Evolutionary conservation across 2,113 vertebrate genomes (phyloP), one percentile per base, ranked within the genome.

Genomic region (Uria lomvia): DNA sequence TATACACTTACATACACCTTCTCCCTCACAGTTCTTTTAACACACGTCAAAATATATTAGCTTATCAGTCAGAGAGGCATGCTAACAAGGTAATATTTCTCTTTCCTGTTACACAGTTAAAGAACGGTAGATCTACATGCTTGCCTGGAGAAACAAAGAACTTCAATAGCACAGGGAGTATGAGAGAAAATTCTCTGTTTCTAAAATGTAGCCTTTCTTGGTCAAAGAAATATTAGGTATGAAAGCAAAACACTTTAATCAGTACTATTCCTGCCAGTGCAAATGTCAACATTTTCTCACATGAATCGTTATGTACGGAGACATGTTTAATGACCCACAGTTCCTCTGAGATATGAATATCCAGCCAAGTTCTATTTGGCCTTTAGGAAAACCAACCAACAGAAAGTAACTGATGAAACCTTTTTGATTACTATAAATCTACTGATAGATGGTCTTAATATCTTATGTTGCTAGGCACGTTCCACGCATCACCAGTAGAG

Each of bases 271-370:
- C 15, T 82, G 19, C 22, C 24, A 75, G 30, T 50, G 49, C 15
- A 92, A 92, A 94, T 81, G 60, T 58, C 80, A 92, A 29, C 29
- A 32, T 90, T 90, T 96, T 91, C n/a, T 92, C 42, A 50, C 70
- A 76, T 42, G 40, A 82, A 91, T 82, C 0, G 3, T 86, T 86
- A 43, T 23, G 23, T 79, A 68, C 11, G n/a, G 52, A 87, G 83
- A 63, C n/a, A 45, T 40, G 9, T 53, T 90, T 88, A 96, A 68
- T 75, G 72, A 66, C 40, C 26, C 60, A 49, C 7, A n/a, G 20
- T 72, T 88, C 77, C 34, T 47, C 58, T 87, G 70, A 95, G 63
- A 66, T 72, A 59, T 40, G 45, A 91, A 68, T 91, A 92, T 65
- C 59, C 56, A 80, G 38, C 16, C 40, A 67, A 88, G 8, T 86